phyloP scores from a whole-genome alignment of 2,113 vertebrate species.

The Triplophysa siluroides region DNA sequence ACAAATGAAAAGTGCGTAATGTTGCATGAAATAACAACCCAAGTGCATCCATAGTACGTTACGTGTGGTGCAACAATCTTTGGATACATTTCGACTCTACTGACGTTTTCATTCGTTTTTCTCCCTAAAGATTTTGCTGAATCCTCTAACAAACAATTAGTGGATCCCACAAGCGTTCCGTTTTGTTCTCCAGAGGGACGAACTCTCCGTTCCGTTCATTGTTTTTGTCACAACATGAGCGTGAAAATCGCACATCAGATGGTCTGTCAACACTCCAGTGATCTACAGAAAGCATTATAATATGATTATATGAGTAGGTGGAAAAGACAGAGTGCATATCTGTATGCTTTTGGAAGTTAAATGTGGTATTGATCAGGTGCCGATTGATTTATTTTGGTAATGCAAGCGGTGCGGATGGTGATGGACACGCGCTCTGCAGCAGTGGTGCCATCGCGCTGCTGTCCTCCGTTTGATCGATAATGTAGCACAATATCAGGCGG shows the following conservation, averaged over 20 bases:
- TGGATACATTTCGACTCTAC: not conserved
- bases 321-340: not conserved
- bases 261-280: not conserved
- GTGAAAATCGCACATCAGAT: not conserved
- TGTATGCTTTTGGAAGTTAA: not conserved
- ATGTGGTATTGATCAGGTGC: not conserved
- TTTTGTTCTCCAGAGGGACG: conserved; percentile 22
- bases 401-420: conserved; percentile 2
- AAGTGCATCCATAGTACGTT: not conserved
- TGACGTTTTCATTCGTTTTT: not conserved
- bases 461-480: conserved; percentile 28
- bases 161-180: conserved; percentile 7
- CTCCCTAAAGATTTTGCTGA: not conserved
- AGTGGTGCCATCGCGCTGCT: not conserved
- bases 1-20: too few species aligned
- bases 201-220: conserved; percentile 22
- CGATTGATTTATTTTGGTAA: conserved; percentile 10
- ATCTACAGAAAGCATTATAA: not conserved
- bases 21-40: not conserved
- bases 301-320: not conserved
- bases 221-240: conserved; percentile 30
- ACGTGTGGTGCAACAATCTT: not conserved
- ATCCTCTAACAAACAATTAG: conserved; percentile 24
- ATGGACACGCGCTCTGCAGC: conserved; percentile 22
- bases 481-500: conserved; percentile 18